Evolutionary conservation across 2,797 vertebrate species (phyloP).

Genomic region (Spinus pinus): DNA sequence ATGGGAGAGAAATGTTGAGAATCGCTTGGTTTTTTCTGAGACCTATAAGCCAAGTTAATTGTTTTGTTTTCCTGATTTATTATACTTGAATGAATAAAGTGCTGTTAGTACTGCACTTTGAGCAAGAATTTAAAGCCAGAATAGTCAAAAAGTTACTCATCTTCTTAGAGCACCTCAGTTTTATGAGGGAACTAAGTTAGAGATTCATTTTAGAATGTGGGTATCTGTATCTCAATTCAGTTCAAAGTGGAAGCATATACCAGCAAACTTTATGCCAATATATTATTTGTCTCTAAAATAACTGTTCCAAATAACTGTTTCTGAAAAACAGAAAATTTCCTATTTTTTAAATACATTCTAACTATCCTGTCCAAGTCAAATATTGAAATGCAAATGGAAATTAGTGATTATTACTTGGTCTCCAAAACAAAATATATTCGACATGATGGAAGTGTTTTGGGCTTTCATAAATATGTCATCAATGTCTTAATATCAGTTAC

Average conservation of each 20-base stretch:
- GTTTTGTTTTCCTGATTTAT: slow-evolving; percentile 32
- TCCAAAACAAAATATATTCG: not conserved
- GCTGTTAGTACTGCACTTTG: not conserved
- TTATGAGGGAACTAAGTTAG: not conserved
- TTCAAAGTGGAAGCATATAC: not conserved
- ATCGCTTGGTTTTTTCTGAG: not conserved
- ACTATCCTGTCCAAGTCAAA: not conserved
- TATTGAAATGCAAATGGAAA: not conserved
- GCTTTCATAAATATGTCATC: not conserved
- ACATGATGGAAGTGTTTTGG: not conserved
- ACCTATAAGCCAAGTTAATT: not conserved
- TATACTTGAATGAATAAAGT: not conserved
- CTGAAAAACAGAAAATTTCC: not conserved
- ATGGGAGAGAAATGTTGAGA: not conserved
- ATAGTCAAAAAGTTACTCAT: not conserved
- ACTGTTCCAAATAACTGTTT: not conserved
- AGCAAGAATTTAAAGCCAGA: not conserved
- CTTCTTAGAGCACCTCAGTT: not conserved
- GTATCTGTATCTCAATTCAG: not conserved
- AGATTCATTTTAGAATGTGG: not conserved
- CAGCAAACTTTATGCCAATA: not conserved
- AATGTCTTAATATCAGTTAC: not conserved
- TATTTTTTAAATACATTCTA: not conserved
- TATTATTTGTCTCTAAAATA: not conserved
- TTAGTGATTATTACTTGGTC: not conserved